Evolutionary conservation across 2,113 vertebrate genomes (phyloP).

Genomic region (Phaethornis superciliosus): DNA sequence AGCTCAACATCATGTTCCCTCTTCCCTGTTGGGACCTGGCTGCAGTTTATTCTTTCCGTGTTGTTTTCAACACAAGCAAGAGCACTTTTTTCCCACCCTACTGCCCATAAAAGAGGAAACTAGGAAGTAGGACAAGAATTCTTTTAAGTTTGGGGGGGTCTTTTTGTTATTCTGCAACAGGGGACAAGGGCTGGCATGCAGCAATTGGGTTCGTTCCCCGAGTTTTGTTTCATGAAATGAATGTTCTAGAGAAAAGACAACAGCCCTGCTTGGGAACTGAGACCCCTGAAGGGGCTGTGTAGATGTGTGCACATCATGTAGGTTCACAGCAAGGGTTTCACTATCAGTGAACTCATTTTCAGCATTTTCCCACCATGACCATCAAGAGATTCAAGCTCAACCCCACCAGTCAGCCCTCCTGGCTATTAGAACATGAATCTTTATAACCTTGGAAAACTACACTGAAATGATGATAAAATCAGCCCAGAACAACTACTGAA

Average conservation of each 20-base stretch:
- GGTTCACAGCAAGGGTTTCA: not conserved
- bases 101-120: not conserved
- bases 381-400: not conserved
- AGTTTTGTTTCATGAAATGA: not conserved
- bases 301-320: not conserved
- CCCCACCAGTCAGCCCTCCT: not conserved
- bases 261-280: not conserved
- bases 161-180: not conserved
- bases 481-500: not conserved
- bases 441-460: not conserved
- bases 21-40: not conserved
- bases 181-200: not conserved
- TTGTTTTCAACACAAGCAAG: conserved; percentile 27
- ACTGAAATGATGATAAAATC: not conserved
- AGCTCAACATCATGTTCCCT: not conserved
- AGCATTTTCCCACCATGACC: not conserved
- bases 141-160: not conserved
- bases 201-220: not conserved
- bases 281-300: not conserved
- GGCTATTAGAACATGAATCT: not conserved
- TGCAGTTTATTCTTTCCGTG: not conserved
- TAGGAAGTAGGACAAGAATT: conserved; percentile 6
- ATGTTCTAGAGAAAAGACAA: not conserved
- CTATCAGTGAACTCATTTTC: not conserved
- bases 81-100: not conserved